Percentiles rank a stretch among this genome's conserved stretches.
Evolutionary conservation across 2,888 invertebrate genomes (phyloP).

Genomic region (Eupithecia subumbrata): DNA sequence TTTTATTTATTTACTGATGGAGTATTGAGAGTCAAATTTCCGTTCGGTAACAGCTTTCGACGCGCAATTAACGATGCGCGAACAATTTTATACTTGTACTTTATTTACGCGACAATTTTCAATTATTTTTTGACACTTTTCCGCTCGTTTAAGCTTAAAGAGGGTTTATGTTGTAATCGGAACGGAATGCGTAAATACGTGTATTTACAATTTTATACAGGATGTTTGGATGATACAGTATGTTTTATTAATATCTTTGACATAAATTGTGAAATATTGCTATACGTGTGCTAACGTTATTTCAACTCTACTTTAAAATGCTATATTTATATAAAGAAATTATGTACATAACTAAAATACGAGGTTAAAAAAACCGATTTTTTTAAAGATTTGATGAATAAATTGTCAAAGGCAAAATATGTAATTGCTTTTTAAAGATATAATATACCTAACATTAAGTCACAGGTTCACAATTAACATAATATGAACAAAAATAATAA

Average conservation of each 20-base stretch:
- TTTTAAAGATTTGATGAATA: no score
- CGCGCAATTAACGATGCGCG: constrained; percentile 30
- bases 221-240: not conserved
- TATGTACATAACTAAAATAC: no score
- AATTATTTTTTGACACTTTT: constrained; percentile 14
- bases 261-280: not conserved
- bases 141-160: not conserved
- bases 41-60: constrained; percentile 32
- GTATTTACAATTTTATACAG: not conserved
- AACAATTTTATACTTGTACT: not conserved
- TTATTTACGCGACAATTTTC: constrained; percentile 9
- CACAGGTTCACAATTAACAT: not conserved
- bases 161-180: not conserved
- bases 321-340: no score
- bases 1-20: constrained; percentile 24
- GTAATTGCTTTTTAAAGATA: not conserved
- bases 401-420: not conserved
- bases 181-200: not conserved
- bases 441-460: not conserved
- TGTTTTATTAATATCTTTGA: not conserved
- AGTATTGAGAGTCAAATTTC: constrained; percentile 38
- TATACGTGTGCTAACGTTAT: not conserved
- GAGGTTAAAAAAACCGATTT: no score
- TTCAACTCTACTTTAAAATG: not conserved
- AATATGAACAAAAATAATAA: not conserved